Conservation (phyloP, 2,797 vertebrate genomes). For the Karalla daura region DNA sequence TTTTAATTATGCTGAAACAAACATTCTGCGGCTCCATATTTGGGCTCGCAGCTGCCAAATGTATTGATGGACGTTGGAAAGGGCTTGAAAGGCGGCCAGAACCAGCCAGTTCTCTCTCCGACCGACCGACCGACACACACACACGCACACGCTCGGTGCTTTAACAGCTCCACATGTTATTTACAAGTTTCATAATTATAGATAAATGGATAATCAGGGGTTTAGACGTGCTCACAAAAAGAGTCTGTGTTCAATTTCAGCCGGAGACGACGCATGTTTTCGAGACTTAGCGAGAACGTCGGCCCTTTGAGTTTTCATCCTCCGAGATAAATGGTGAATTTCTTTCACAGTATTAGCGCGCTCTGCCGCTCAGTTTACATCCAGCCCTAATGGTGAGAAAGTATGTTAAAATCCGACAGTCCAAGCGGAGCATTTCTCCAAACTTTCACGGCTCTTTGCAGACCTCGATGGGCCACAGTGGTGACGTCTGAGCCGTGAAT, state of each 20-base stretch:
- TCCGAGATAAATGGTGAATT: too few species aligned
- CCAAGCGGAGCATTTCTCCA: too few species aligned
- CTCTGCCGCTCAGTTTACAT: too few species aligned
- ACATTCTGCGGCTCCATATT: constrained; percentile 65
- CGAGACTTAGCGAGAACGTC: too few species aligned
- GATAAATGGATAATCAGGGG: constrained; percentile 30
- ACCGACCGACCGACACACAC: neutral
- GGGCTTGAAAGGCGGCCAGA: constrained; percentile 55
- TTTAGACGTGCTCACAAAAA: constrained; percentile 10
- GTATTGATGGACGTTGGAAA: constrained; percentile 63
- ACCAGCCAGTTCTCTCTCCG: constrained; percentile 30
- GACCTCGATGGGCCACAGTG: too few species aligned
- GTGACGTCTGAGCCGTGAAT: too few species aligned
- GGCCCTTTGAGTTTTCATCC: too few species aligned
- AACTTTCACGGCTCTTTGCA: too few species aligned
- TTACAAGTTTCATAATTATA: constrained; percentile 35
- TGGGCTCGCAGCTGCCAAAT: constrained; percentile 55
- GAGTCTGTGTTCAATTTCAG: neutral
- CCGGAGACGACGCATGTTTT: neutral
- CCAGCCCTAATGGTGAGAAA: too few species aligned
- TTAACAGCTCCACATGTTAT: constrained; percentile 4
- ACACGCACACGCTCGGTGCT: neutral
- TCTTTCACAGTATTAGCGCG: too few species aligned
- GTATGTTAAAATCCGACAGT: too few species aligned
- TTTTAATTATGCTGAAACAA: constrained; percentile 76